phyloP scores from a whole-genome alignment of 2,888 invertebrate genomes.

The Clusia tigrina region DNA sequence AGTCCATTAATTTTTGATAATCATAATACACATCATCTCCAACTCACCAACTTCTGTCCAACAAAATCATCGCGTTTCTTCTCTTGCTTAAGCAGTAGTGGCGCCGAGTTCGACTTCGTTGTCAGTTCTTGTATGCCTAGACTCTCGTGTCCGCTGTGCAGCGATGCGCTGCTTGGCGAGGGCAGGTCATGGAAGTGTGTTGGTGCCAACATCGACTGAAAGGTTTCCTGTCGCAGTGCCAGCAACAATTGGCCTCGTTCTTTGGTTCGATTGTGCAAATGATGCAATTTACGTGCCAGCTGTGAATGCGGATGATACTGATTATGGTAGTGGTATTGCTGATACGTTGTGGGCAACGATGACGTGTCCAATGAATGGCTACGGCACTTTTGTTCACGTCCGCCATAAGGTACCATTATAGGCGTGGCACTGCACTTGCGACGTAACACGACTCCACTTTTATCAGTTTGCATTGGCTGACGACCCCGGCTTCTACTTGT shows the following conservation, averaged over 20 bases:
- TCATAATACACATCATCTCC: slow-evolving; percentile 33
- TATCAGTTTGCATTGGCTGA: slow-evolving; percentile 22
- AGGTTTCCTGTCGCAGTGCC: slow-evolving; percentile 61
- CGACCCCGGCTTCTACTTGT: background rate
- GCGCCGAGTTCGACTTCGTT: slow-evolving; percentile 64
- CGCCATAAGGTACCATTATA: slow-evolving; percentile 47
- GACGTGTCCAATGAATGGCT: slow-evolving; percentile 60
- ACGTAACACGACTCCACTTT: slow-evolving; percentile 55
- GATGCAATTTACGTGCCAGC: slow-evolving; percentile 44
- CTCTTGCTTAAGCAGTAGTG: slow-evolving; percentile 62
- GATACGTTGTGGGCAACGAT: slow-evolving; percentile 42
- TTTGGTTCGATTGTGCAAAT: slow-evolving; percentile 44
- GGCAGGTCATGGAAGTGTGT: slow-evolving; percentile 62
- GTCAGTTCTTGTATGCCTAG: slow-evolving; percentile 62
- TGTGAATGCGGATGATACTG: slow-evolving; percentile 30
- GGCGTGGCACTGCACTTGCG: slow-evolving; percentile 59
- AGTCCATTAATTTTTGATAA: slow-evolving; percentile 46
- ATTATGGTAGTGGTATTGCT: slow-evolving; percentile 30
- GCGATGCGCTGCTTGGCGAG: slow-evolving; percentile 63
- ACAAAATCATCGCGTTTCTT: slow-evolving; percentile 59
- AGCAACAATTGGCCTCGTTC: slow-evolving; percentile 59
- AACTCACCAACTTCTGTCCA: slow-evolving; percentile 62
- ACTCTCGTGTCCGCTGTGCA: slow-evolving; percentile 62
- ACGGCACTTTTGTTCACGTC: slow-evolving; percentile 52
- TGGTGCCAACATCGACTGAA: slow-evolving; percentile 59